Base-by-base conservation (phyloP, 2,888 invertebrate species). In the Electrophaes corylata region DNA sequence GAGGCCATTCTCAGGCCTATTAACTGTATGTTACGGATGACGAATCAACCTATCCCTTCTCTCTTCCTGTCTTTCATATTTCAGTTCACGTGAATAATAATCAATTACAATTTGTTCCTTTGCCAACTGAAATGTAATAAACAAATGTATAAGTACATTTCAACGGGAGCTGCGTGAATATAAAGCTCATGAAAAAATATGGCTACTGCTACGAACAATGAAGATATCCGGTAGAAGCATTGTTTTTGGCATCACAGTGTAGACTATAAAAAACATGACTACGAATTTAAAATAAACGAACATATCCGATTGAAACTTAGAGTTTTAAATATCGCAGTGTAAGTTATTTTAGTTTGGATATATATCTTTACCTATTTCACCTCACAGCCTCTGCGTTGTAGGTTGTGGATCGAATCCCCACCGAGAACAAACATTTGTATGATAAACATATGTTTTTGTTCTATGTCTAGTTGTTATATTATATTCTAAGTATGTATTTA, bases 291-390 rank as follows among this genome's bases (percentile, higher is more conserved):
- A 59, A 54, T 51, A 54, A 59, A 54, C 46, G 46, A 19, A 26
- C 31, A 50, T 50, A 46, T 55, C 54, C 50, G 59, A 50, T 19
- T 10, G 4, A 33, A 45, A 41, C 41, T 51, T 10, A 11, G 31
- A 43, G 40, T 46, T 16, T 59, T 55, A 51, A 47, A 55, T 51
- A 51, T 43, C 20, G 39, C 40, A 23, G 16, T 12, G n/a, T 31
- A 44, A 39, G 31, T 37, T 44, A 16, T 37, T 8, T 12, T 19
- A 50, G 47, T 41, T 44, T 37, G 23, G 29, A 29, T 18, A 57
- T 51, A 45, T n/a, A n/a, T n/a, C n/a, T n/a, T n/a, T n/a, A n/a
- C n/a, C n/a, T n/a, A n/a, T n/a, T n/a, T n/a, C n/a, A n/a, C n/a
- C n/a, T n/a, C n/a, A n/a, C n/a, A n/a, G n/a, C n/a, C n/a, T n/a